Conservation (phyloP, 1,140 invertebrate species). For the Eciton burchellii region DNA sequence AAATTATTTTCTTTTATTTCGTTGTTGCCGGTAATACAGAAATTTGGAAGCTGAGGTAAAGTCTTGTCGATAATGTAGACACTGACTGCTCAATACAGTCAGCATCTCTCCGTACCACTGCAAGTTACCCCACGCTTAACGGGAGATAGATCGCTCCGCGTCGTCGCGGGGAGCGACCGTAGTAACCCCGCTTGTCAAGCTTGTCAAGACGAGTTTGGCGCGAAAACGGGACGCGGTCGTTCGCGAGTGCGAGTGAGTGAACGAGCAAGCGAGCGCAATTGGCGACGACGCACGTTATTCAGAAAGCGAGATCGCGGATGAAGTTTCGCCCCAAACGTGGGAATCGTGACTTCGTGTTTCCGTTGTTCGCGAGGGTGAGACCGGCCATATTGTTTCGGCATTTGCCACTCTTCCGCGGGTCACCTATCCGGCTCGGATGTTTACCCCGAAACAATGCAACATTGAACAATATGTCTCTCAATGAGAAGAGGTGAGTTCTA, state of each 20-base stretch:
- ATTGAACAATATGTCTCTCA: conserved; percentile 62
- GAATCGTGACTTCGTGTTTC: conserved; percentile 24
- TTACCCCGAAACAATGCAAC: conserved; percentile 50
- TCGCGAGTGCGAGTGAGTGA: background rate
- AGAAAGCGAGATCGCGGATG: background rate
- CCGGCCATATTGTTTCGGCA: conserved; percentile 66
- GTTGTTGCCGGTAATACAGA: background rate
- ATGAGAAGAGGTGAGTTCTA: conserved; percentile 61
- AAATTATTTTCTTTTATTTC: background rate
- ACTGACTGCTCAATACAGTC: no score
- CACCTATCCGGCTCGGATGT: background rate
- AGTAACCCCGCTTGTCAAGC: conserved; percentile 43
- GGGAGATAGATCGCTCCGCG: conserved; percentile 11
- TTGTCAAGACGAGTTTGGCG: background rate
- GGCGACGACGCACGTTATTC: background rate
- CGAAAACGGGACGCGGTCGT: background rate
- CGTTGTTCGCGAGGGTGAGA: conserved; percentile 61
- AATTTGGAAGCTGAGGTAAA: no score
- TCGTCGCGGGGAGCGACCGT: conserved; percentile 1
- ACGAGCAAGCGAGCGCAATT: background rate
- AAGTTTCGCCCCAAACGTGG: no score
- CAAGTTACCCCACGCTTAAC: conserved; percentile 35
- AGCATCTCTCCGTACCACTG: no score
- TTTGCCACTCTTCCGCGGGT: background rate
- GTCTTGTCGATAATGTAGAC: no score